These are phyloP conservation scores for Bergia sp. DNA, from an alignment of 92 coral and sea anemone genomes.

Conservation along the genomic window DNA sequence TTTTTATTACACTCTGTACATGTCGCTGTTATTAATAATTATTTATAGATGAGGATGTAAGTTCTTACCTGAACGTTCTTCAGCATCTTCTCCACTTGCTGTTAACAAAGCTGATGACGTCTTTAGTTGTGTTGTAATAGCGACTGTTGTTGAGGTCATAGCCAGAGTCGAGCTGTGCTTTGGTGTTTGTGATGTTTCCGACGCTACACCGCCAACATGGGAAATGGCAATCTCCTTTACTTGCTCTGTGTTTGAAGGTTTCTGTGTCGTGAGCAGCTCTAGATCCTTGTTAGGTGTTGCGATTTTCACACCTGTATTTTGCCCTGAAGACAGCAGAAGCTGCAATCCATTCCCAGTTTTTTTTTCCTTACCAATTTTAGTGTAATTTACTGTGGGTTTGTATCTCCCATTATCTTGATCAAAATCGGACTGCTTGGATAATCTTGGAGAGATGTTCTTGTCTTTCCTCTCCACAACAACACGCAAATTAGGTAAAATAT, in stretches of 20 bases:
- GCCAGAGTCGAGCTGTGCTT: not conserved
- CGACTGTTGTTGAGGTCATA: constrained; percentile 1
- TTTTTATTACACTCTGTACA: too few relatives aligned
- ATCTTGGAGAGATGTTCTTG: not conserved
- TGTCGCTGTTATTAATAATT: too few relatives aligned
- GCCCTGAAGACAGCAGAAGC: not conserved
- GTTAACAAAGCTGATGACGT: not conserved
- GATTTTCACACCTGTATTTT: not conserved
- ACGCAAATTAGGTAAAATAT: constrained; percentile 4
- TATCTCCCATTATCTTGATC: not conserved
- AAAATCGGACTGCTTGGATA: not conserved
- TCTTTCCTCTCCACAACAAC: constrained; percentile 2
- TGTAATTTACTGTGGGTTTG: not conserved
- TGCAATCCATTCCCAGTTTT: not conserved
- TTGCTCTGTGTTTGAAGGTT: not conserved
- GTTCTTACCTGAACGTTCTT: constrained; percentile 12
- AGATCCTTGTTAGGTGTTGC: not conserved
- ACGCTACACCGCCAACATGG: not conserved
- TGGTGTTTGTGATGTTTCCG: not conserved
- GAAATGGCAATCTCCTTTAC: not conserved
- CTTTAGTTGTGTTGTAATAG: not conserved
- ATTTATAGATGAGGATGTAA: not conserved
- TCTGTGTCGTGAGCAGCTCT: not conserved
- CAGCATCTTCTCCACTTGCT: not conserved
- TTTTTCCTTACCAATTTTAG: not conserved